Conservation (phyloP, 2,797 vertebrate genomes). For the Gallinago nigripennis region DNA sequence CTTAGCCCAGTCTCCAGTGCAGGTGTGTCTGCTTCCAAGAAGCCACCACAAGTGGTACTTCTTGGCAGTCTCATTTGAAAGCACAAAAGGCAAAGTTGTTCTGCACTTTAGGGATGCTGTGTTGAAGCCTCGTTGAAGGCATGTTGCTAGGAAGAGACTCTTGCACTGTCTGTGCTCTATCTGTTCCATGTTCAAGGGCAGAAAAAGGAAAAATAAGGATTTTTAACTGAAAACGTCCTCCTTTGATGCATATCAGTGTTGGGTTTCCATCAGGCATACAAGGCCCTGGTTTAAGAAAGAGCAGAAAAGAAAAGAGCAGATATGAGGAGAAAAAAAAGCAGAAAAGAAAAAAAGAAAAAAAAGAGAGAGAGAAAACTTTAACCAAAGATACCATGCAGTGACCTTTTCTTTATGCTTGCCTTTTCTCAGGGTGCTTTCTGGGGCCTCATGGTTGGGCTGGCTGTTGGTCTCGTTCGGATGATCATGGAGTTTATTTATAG, state of each 20-base stretch:
- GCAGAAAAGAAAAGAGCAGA: not conserved
- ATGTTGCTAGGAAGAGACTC: not conserved
- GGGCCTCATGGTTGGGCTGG: constrained; percentile 88
- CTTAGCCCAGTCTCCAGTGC: not conserved
- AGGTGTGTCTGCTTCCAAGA: not conserved
- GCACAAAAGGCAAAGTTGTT: not conserved
- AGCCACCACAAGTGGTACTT: not conserved
- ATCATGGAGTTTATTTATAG: constrained; percentile 86
- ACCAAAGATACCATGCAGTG: not conserved
- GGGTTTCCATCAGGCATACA: not conserved
- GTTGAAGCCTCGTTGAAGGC: not conserved
- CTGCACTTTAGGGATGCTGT: not conserved
- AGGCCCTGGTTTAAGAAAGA: not conserved
- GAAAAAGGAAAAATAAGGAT: not conserved
- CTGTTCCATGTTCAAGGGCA: not conserved
- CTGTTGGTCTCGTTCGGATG: constrained; percentile 85
- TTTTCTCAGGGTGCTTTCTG: constrained; percentile 91
- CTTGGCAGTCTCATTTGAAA: not conserved
- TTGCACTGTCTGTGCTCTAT: not conserved
- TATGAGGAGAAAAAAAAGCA: not conserved
- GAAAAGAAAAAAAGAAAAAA: not conserved
- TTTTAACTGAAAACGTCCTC: not conserved
- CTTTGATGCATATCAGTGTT: not conserved
- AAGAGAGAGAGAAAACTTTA: not conserved
- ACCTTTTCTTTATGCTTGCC: constrained; percentile 1